Evolutionary conservation across 2,797 vertebrate genomes (phyloP).

Genomic region (Anolis apletophallus): DNA sequence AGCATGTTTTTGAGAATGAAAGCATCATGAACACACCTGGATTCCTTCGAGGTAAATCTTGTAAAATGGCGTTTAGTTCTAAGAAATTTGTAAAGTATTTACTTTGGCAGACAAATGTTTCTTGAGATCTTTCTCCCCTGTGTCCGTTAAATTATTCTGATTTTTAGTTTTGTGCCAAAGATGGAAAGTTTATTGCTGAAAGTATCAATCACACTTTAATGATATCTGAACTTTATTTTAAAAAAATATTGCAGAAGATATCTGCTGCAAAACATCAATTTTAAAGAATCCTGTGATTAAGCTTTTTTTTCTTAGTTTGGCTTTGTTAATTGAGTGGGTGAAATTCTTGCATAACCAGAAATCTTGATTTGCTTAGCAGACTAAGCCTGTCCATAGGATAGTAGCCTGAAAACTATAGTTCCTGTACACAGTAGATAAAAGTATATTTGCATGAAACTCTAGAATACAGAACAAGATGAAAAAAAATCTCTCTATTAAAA

Average conservation of each 20-base stretch:
- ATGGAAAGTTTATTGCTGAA: conserved; percentile 29
- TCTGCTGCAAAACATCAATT: not conserved
- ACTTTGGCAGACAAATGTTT: conserved; percentile 17
- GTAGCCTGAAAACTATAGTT: not conserved
- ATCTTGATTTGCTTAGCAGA: not conserved
- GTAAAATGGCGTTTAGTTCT: conserved; percentile 49
- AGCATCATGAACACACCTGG: not conserved
- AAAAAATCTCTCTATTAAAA: not conserved
- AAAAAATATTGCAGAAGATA: conserved; percentile 15
- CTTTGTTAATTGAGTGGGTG: not conserved
- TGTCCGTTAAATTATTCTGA: not conserved
- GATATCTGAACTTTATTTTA: conserved; percentile 30
- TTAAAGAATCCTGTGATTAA: not conserved
- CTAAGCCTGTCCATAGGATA: not conserved
- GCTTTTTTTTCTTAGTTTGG: not conserved
- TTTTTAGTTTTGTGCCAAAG: conserved; percentile 31
- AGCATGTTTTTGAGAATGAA: conserved; percentile 54
- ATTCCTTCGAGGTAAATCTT: conserved; percentile 36
- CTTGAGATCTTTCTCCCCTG: not conserved
- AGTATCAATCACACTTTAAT: conserved; percentile 12
- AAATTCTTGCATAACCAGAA: not conserved
- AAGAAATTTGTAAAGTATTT: not conserved
- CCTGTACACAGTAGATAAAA: not conserved
- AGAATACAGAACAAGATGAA: not conserved
- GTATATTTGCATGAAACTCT: not conserved